Evolutionary conservation across 2,797 vertebrate genomes (phyloP).

Genomic region (Anguilla obscura): DNA sequence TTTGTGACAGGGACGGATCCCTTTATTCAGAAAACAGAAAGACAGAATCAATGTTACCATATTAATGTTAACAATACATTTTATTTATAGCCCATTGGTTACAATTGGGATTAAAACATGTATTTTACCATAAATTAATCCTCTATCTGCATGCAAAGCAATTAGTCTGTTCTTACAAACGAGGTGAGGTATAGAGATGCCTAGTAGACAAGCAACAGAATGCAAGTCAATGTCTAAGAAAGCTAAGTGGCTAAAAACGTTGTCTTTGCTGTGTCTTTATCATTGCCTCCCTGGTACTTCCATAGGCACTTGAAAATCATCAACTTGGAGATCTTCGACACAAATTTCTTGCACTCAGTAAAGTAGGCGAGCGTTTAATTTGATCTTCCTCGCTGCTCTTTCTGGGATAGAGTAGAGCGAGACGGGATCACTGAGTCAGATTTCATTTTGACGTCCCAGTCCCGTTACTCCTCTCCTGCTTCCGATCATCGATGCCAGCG

Average conservation of each 20-base stretch:
- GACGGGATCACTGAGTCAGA: constrained; percentile 21
- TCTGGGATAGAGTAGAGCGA: not conserved
- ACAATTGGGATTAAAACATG: too few relatives aligned
- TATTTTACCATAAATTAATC: not conserved
- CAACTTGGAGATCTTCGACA: constrained; percentile 34
- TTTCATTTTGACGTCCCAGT: constrained; percentile 19
- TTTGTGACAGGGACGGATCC: not conserved
- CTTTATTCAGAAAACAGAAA: not conserved
- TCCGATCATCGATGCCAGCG: not conserved
- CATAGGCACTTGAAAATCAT: constrained; percentile 37
- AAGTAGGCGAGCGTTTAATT: constrained; percentile 37
- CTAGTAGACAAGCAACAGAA: not conserved
- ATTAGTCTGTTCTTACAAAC: not conserved
- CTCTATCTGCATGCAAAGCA: not conserved
- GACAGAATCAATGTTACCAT: not conserved
- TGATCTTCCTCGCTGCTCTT: not conserved
- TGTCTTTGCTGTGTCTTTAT: not conserved
- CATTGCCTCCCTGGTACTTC: constrained; percentile 26
- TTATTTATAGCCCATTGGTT: not conserved
- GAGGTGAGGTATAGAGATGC: not conserved
- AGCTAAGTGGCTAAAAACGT: not conserved
- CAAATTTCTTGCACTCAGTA: constrained; percentile 35
- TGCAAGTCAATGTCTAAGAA: not conserved
- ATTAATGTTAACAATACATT: not conserved
- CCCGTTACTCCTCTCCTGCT: not conserved